phyloP scores from a whole-genome alignment of 2,113 vertebrate species.

The Colaptes auratus region DNA sequence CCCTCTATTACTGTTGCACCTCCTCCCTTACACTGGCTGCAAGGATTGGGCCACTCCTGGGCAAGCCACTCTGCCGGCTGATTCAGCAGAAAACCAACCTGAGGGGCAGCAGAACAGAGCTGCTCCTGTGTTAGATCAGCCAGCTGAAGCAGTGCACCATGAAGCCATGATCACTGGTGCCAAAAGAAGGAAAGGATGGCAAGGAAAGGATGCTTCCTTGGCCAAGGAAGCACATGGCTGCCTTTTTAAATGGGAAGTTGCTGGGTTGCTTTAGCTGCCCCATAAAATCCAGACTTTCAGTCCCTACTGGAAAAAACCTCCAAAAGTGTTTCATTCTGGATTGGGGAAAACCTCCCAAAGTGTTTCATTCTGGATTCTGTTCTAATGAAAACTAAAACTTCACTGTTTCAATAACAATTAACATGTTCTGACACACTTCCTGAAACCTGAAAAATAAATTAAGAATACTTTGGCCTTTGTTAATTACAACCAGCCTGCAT shows the following conservation, averaged over 20 bases:
- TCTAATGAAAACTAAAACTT: background rate
- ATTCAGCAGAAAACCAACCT: background rate
- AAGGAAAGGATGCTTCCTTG: background rate
- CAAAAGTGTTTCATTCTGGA: no score
- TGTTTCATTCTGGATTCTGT: background rate
- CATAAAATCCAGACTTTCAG: background rate
- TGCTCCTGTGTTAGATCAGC: background rate
- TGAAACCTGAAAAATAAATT: background rate
- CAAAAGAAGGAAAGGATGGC: background rate
- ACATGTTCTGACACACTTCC: background rate
- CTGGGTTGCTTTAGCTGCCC: background rate
- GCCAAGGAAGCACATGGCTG: background rate
- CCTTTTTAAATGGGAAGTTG: background rate
- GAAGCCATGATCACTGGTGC: background rate
- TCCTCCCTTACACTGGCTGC: rapidly evolving
- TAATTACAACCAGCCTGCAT: background rate
- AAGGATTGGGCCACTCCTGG: background rate
- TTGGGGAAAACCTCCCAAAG: background rate
- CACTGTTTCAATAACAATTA: background rate
- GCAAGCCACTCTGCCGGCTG: background rate
- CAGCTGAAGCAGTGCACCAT: background rate
- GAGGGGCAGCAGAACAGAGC: background rate
- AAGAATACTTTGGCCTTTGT: background rate
- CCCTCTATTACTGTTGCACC: background rate
- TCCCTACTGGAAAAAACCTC: background rate